These are phyloP conservation scores for Pharmacophagus antenor DNA, from an alignment of 2,888 invertebrate species.

Conservation along the genomic window DNA sequence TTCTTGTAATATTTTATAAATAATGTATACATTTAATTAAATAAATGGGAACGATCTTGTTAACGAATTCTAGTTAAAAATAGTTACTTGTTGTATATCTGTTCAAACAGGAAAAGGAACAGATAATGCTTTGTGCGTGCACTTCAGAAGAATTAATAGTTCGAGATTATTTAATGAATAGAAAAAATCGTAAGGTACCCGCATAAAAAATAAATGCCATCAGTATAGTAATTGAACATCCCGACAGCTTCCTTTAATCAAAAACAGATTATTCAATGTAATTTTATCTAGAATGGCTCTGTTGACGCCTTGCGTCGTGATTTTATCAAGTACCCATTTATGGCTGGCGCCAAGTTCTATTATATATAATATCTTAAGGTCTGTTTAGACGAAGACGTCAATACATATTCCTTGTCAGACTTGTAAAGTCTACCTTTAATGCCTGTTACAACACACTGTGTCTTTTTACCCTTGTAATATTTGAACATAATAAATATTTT, in stretches of 20 bases:
- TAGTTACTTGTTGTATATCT: background rate
- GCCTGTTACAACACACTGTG: constrained; percentile 25
- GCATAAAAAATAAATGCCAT: constrained; percentile 6
- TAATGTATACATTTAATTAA: too few species aligned
- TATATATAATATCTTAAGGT: constrained; percentile 48
- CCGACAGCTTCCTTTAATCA: constrained; percentile 28
- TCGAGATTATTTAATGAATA: constrained; percentile 2
- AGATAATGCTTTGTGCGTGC: constrained; percentile 2
- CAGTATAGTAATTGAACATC: constrained; percentile 21
- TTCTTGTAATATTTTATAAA: too few species aligned
- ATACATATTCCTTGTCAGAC: constrained; percentile 53
- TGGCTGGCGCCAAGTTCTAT: constrained; percentile 69
- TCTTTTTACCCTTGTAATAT: constrained; percentile 11
- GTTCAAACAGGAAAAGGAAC: background rate
- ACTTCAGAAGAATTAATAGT: background rate
- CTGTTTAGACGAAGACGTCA: constrained; percentile 58
- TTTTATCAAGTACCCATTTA: constrained; percentile 65
- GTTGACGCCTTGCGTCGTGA: constrained; percentile 61
- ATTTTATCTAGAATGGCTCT: constrained; percentile 54
- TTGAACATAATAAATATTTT: background rate
- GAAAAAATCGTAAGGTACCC: background rate
- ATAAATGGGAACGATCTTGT: too few species aligned
- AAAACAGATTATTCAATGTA: constrained; percentile 34
- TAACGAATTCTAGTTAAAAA: background rate
- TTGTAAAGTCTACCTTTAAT: constrained; percentile 59